phyloP scores from a whole-genome alignment of 2,888 invertebrate species.

The Allygus modestus region DNA sequence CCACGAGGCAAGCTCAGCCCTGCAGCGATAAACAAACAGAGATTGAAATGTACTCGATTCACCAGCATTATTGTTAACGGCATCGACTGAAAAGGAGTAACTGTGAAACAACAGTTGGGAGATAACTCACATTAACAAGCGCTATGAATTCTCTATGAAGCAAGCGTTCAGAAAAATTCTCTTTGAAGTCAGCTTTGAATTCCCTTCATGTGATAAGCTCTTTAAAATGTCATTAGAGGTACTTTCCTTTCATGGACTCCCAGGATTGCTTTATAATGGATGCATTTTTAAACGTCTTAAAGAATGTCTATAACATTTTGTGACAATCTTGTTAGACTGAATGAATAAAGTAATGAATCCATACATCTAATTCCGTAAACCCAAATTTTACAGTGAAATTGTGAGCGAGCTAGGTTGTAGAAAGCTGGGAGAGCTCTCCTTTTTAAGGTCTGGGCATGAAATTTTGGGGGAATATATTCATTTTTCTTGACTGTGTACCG shows the following conservation, averaged over 20 bases:
- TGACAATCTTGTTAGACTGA: too few relatives aligned
- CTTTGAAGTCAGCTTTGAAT: not conserved
- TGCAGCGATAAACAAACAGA: slow-evolving; percentile 48
- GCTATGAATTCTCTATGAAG: not conserved
- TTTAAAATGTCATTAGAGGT: not conserved
- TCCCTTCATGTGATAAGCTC: not conserved
- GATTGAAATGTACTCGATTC: slow-evolving; percentile 21
- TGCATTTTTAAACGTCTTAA: too few relatives aligned
- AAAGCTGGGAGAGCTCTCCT: too few relatives aligned
- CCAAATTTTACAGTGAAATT: too few relatives aligned
- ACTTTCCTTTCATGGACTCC: not conserved
- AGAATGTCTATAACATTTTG: too few relatives aligned
- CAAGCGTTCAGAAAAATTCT: not conserved
- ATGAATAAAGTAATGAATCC: too few relatives aligned
- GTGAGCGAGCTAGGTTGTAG: too few relatives aligned
- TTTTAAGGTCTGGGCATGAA: too few relatives aligned
- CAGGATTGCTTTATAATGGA: too few relatives aligned
- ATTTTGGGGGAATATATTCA: too few relatives aligned
- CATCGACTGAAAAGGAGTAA: not conserved
- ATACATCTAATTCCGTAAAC: too few relatives aligned
- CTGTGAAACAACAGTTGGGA: not conserved
- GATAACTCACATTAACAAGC: not conserved
- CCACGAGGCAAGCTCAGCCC: slow-evolving; percentile 17
- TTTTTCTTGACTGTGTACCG: too few relatives aligned
- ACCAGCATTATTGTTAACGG: not conserved